These are phyloP conservation scores for Galagoides demidoff DNA, from an alignment of 2,797 vertebrate species.

Conservation along the genomic window DNA sequence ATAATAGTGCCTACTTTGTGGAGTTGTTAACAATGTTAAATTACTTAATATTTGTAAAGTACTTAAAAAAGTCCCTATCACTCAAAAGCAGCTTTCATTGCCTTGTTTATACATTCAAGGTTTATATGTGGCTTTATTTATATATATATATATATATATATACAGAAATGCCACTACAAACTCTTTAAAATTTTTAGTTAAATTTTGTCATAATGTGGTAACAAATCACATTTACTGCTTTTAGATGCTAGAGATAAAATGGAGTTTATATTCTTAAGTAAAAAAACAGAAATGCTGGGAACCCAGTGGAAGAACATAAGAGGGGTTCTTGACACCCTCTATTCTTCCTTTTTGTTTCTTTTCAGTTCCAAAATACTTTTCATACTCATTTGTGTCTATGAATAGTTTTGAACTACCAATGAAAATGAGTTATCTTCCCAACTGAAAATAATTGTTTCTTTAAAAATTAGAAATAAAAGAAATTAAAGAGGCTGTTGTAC, in stretches of 20 bases:
- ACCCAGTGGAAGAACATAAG: background rate
- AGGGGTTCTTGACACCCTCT: background rate
- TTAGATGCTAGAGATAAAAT: background rate
- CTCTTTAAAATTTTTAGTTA: background rate
- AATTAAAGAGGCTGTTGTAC: background rate
- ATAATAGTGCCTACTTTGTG: background rate
- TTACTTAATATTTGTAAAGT: background rate
- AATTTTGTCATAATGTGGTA: background rate
- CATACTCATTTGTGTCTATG: background rate
- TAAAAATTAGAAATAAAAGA: background rate
- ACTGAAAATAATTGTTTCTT: background rate
- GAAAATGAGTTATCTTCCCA: background rate
- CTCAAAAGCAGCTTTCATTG: background rate
- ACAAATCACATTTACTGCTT: background rate
- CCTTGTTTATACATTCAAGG: background rate
- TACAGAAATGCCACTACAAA: background rate
- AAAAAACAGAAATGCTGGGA: background rate
- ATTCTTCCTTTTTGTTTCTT: background rate
- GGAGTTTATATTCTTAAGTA: background rate
- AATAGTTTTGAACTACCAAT: background rate
- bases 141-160: too few species aligned
- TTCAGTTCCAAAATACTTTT: background rate
- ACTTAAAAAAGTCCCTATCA: background rate
- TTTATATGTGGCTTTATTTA: background rate
- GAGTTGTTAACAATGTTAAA: background rate